phyloP scores from a whole-genome alignment of 2,113 vertebrate species.

The Brachyhypopomus occidentalis region DNA sequence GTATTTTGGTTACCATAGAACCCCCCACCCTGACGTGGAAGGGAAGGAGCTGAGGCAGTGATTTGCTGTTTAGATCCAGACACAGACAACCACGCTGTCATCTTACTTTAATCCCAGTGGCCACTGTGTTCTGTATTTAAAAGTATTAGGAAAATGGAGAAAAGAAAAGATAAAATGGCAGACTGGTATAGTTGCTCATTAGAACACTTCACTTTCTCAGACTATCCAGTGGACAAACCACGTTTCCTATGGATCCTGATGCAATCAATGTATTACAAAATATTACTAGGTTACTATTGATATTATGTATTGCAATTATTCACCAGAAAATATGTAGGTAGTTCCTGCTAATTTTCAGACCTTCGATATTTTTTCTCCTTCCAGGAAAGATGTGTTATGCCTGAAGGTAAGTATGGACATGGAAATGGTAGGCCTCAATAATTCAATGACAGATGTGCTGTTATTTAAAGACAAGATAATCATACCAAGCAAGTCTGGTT shows the following conservation, averaged over 20 bases:
- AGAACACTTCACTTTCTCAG: neutral
- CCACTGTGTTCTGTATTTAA: neutral
- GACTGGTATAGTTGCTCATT: neutral
- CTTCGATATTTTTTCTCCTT: neutral
- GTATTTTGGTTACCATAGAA: conserved; percentile 70
- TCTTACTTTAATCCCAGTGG: conserved; percentile 9
- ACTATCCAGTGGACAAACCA: too few species aligned
- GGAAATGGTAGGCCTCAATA: neutral
- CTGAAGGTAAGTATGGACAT: conserved; percentile 31
- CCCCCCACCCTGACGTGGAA: conserved; percentile 58
- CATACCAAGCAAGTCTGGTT: neutral
- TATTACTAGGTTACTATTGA: too few species aligned
- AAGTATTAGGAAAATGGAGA: neutral
- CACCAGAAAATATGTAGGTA: neutral
- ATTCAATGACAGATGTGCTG: too few species aligned
- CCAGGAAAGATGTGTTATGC: neutral
- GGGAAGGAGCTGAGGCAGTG: conserved; percentile 51
- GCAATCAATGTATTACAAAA: neutral
- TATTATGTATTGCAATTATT: neutral
- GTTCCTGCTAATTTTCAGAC: neutral
- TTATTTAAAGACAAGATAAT: neutral
- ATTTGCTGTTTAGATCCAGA: conserved; percentile 40
- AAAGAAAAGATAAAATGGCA: neutral
- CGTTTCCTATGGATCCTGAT: neutral
- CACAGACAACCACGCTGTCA: conserved; percentile 57